These are phyloP conservation scores for Luperina nickerlii DNA, from an alignment of 2,888 invertebrate genomes.

Conservation along the genomic window DNA sequence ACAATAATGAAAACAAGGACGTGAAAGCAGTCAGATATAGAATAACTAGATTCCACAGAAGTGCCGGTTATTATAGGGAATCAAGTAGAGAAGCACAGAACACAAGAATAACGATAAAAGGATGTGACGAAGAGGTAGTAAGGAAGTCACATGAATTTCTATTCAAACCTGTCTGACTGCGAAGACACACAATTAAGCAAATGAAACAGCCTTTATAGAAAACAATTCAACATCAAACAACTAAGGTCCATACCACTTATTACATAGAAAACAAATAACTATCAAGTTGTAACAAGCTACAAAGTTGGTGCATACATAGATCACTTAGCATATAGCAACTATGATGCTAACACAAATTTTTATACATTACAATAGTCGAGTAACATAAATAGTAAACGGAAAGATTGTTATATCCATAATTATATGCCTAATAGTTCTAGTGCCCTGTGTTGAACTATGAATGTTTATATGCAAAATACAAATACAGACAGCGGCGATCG, in stretches of 20 bases:
- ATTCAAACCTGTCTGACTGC: slow-evolving; percentile 32
- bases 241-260: not conserved
- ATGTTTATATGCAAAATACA: slow-evolving; percentile 21
- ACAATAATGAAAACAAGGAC: not conserved
- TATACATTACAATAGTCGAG: not conserved
- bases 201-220: not conserved
- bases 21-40: not conserved
- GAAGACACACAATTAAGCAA: not conserved
- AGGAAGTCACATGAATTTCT: slow-evolving; percentile 18
- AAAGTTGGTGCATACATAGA: not conserved
- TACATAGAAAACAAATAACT: slow-evolving; percentile 3
- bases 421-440: slow-evolving; percentile 7
- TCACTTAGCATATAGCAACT: not conserved
- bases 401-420: not conserved
- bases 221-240: slow-evolving; percentile 5
- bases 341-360: not conserved
- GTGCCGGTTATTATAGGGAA: not conserved
- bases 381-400: not conserved
- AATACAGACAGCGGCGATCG: slow-evolving; percentile 1
- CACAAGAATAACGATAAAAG: not conserved
- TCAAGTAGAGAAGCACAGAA: not conserved
- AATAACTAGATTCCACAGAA: not conserved
- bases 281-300: not conserved
- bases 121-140: not conserved
- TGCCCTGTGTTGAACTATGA: slow-evolving; percentile 5